Percentiles rank a stretch among this genome's conserved stretches.
Evolutionary conservation across 2,888 invertebrate species (phyloP).

Genomic region (Agonopterix alstromeriana): DNA sequence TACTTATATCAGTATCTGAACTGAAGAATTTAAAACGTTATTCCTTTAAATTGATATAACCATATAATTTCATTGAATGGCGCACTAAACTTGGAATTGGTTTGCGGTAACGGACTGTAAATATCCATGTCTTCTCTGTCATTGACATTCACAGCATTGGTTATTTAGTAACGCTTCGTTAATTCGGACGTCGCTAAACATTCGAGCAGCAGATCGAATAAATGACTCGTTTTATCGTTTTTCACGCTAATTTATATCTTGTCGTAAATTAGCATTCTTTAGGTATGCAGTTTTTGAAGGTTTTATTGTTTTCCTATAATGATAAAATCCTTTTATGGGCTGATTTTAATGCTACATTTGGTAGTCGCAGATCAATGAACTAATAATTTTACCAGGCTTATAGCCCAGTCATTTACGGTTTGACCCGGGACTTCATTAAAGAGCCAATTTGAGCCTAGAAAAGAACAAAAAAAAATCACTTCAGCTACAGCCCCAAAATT

Average conservation of each 20-base stretch:
- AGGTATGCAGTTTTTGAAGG: background rate
- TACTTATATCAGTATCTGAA: background rate
- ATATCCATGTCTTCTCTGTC: conserved; percentile 40
- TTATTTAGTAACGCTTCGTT: conserved; percentile 45
- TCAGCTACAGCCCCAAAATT: too few relatives aligned
- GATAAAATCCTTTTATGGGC: background rate
- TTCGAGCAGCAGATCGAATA: conserved; percentile 21
- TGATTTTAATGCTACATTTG: too few relatives aligned
- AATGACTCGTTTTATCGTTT: conserved; percentile 26
- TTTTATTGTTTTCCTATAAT: background rate
- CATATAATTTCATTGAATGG: conserved; percentile 15
- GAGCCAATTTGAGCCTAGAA: too few relatives aligned
- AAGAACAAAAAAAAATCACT: too few relatives aligned
- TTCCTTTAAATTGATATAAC: conserved; percentile 1
- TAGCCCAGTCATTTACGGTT: too few relatives aligned
- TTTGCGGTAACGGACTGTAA: conserved; percentile 30
- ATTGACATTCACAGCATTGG: conserved; percentile 43
- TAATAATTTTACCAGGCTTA: too few relatives aligned
- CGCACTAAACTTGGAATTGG: conserved; percentile 31
- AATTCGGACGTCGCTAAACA: conserved; percentile 41
- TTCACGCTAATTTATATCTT: conserved; percentile 6
- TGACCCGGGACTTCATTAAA: too few relatives aligned
- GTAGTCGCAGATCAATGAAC: too few relatives aligned
- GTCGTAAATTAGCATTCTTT: background rate
- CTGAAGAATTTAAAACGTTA: background rate